Evolutionary conservation across 30 jellyfish, hydroid and myxozoan genomes (phyloP), one percentile per base, ranked within the genome.

Genomic region (Hydractinia echinata): DNA sequence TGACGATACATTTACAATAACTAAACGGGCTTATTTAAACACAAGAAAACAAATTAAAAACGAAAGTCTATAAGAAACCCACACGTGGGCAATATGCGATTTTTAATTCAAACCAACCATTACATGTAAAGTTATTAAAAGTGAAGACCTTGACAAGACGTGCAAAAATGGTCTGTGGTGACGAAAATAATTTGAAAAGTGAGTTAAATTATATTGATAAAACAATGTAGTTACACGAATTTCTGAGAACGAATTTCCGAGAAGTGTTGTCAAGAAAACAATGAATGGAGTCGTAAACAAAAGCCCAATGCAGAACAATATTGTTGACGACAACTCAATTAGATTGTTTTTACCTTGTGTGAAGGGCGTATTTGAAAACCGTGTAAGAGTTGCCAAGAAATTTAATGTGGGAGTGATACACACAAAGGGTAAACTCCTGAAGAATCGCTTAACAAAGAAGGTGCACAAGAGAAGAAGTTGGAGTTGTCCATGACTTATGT

Each of bases 61-160:
- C 81, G 9, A 71, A 71, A 71, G 68, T 71, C 10, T 71, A 20
- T 52, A 71, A 71, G 52, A 71, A 71, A 19, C 1, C 9, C 4
- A 71, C 81, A 48, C 61, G 51, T 15, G 2, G 67, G 44, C 70
- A 30, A 52, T 71, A 71, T n/a, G n/a, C n/a, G n/a, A n/a, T n/a
- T n/a, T 70, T 70, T 18, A 18, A 70, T 6, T 70, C 80, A 18
- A 70, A 70, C 49, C 80, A 70, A 70, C 80, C 80, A 70, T 70
- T 18, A 6, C 81, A 71, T 64, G 81, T 71, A 7, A 71, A 71
- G 3, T 9, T 71, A 15, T 71, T 58, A 71, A 71, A 54, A 11
- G 51, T 13, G 11, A 71, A 71, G 51, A 19, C 81, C 10, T 19
- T 71, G 9, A 71, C 81, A 20, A 71, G 51, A 71, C 68, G 81